phyloP scores from a whole-genome alignment of 2,797 vertebrate genomes.

The Sebastes trivittatus region DNA sequence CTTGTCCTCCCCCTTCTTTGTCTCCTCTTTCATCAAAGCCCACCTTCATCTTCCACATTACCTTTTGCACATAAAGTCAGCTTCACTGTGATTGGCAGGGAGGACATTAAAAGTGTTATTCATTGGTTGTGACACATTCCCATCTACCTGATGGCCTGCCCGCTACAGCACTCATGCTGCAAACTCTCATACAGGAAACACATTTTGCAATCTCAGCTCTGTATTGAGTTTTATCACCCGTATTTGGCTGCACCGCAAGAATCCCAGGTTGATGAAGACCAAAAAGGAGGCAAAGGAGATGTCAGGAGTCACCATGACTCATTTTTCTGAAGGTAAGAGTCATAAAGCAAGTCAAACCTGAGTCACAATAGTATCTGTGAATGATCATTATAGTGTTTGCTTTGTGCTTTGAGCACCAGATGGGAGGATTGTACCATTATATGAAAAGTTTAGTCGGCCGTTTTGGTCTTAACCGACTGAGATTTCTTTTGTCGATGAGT shows the following conservation, averaged over 20 bases:
- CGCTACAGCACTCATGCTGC: conserved; percentile 20
- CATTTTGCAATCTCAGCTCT: background rate
- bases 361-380: background rate
- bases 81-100: conserved; percentile 64
- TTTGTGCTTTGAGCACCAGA: background rate
- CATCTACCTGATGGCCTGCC: conserved; percentile 32
- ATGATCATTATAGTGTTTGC: background rate
- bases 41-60: conserved; percentile 31
- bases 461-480: too few species aligned
- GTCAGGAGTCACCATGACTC: conserved; percentile 57
- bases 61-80: conserved; percentile 20
- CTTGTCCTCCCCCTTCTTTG: background rate
- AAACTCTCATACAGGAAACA: conserved; percentile 11
- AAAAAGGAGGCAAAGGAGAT: conserved; percentile 44
- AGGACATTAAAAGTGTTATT: conserved; percentile 66
- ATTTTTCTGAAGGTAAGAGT: conserved; percentile 70
- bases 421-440: background rate
- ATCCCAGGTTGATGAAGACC: conserved; percentile 41
- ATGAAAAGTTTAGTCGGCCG: background rate
- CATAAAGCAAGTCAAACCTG: background rate
- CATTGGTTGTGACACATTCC: conserved; percentile 48
- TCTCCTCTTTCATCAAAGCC: background rate
- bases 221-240: background rate
- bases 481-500: too few species aligned
- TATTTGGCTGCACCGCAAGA: background rate